Percentiles rank a stretch among this genome's conserved stretches.
phyloP scores from a whole-genome alignment of 2,113 vertebrate genomes.

The Turdus rufiventris region DNA sequence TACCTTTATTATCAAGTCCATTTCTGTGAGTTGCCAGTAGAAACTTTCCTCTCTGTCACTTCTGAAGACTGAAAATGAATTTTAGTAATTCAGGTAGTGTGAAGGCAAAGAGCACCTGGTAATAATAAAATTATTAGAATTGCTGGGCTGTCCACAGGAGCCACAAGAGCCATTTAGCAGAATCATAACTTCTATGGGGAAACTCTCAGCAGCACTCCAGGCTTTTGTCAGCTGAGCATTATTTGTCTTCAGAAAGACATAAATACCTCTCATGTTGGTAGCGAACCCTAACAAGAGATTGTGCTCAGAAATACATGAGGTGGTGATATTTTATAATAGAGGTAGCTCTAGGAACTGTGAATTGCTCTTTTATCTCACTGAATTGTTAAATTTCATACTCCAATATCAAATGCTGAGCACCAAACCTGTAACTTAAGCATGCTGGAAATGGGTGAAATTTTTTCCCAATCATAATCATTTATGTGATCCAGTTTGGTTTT shows the following conservation, averaged over 20 bases:
- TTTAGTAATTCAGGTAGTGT: background rate
- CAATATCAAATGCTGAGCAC: background rate
- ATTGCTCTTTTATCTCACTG: background rate
- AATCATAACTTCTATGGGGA: background rate
- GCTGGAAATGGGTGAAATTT: background rate
- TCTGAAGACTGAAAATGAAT: background rate
- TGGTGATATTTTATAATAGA: background rate
- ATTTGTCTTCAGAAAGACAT: background rate
- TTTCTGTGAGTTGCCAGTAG: background rate
- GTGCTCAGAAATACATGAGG: background rate
- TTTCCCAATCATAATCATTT: background rate
- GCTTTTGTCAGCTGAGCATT: background rate
- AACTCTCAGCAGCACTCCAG: background rate
- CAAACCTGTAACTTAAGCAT: background rate
- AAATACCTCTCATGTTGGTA: background rate
- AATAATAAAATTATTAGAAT: constrained; percentile 35
- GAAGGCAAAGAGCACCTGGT: background rate
- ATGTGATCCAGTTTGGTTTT: background rate
- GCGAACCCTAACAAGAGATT: background rate
- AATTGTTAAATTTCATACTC: background rate
- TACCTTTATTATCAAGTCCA: background rate
- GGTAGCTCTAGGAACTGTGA: background rate
- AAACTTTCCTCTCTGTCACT: background rate
- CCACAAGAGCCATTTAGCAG: background rate
- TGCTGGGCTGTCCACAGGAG: background rate